These are phyloP conservation scores for Ptyas mucosa DNA, from an alignment of 2,113 vertebrate species.

Conservation along the genomic window DNA sequence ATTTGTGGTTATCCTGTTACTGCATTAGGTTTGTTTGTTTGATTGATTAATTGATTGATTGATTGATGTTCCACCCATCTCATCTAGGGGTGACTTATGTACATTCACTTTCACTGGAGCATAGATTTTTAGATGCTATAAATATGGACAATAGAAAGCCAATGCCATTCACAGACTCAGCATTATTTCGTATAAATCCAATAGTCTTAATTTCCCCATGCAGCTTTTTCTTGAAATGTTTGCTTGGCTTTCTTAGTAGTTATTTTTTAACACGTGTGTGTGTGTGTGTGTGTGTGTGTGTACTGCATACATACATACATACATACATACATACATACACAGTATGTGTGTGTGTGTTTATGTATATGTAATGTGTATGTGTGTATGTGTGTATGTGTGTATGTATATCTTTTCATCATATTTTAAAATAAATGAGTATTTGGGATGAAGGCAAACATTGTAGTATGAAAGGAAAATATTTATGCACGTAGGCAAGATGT, in stretches of 20 bases:
- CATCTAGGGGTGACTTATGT: not conserved
- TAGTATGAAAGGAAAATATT: conserved; percentile 12
- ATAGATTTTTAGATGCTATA: not conserved
- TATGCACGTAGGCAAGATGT: not conserved
- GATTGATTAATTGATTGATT: not conserved
- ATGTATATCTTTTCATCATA: not conserved
- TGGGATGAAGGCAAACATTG: conserved; percentile 11
- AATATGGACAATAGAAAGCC: not conserved
- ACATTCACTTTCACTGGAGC: not conserved
- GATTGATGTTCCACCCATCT: not conserved
- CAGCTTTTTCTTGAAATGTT: conserved; percentile 22
- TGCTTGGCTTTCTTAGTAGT: conserved; percentile 17
- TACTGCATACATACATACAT: too few relatives aligned
- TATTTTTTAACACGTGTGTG: not conserved
- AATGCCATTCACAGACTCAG: not conserved
- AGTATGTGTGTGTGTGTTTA: too few relatives aligned
- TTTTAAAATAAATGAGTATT: conserved; percentile 23
- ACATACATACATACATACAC: too few relatives aligned
- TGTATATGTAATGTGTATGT: not conserved
- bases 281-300: too few relatives aligned
- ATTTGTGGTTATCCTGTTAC: not conserved
- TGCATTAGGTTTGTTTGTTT: not conserved
- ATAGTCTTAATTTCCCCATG: conserved; percentile 35
- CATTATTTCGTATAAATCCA: conserved; percentile 19
- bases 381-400: too few relatives aligned